Base-by-base conservation (phyloP, 2,797 vertebrate species). In the Lacerta agilis region DNA sequence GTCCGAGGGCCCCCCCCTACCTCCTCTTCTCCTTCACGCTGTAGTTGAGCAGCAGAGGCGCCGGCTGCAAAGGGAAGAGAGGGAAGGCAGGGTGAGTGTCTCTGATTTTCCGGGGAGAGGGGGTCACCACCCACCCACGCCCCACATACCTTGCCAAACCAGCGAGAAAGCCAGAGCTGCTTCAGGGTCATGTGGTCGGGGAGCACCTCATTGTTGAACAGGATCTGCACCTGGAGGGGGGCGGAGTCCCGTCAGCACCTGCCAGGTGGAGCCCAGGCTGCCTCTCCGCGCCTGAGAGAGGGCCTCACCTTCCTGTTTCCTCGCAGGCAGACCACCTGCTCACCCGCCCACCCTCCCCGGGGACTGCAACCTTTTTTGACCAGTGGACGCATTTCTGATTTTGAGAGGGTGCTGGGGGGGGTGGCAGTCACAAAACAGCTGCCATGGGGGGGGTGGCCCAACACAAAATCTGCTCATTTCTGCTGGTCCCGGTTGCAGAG, bases 141-240 rank as follows among this genome's bases (percentile, higher is more conserved):
- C 2, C 5, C 20, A 3, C 93, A 91, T 87, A 99, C 99, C 98
- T 99, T 99, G 95, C 98, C 98, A 6, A 98, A 99, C 98, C 98
- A 99, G 94, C 97, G 98, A 0, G 98, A 98, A 9, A 99, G 98
- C 99, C 99, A 99, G 89, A 99, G 96, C 92, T 98, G 98, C 87
- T 99, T 99, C 98, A 99, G 98, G 43, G 99, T 99, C 98, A 99
- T 98, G 96, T 99, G 98, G 96, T 99, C 99, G 0, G 98, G 98
- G 88, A 99, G 97, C 79, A 97, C 96, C 96, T 99, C 98, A 5
- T 98, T 98, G 96, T 98, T 98, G 94, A 99, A 98, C 88, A 99
- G 96, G 96, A 99, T 98, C 97, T 99, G 98, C 92, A 99, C 98
- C 99, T 99, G 91, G 1, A 67, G 11, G 5, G 0, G 0, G 8